Evolutionary conservation across 2,113 vertebrate species (phyloP), one percentile per base, ranked within the genome.

Genomic region (Mellivora capensis): DNA sequence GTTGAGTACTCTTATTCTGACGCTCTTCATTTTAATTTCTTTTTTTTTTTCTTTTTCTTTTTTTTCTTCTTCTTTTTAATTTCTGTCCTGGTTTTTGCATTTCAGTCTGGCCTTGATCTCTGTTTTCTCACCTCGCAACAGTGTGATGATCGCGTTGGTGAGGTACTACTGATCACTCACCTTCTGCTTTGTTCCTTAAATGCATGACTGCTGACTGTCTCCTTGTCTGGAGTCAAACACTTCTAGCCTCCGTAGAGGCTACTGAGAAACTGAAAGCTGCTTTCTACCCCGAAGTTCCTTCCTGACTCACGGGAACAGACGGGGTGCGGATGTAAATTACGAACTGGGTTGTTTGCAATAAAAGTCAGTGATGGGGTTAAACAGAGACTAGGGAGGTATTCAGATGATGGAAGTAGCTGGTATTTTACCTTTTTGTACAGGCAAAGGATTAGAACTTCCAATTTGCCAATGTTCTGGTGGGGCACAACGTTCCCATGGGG

Each of bases 141-240:
- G 3, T 39, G 14, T 34, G 61, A 11, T 21, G 29, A 21, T 62
- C 7, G 0, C n/a, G 23, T 17, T 39, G n/a, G 14, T 44, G 29
- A 61, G 31, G 34, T 8, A 17, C 39, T 27, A 1, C 34, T 27
- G 44, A 21, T 83, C 29, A 6, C 37, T n/a, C 4, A 54, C 37
- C 23, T 71, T 39, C 49, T 17, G 49, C 49, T 52, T 62, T 87
- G 61, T 62, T 71, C 29, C 49, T 69, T 18, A 82, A 61, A 15
- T 2, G 1, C 49, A 27, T 7, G 39, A 39, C 37, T 9, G 3
- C 23, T 12, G 90, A 54, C 23, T 23, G 25, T n/a, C 9, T 89
- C 74, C 7, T 77, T 34, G 1, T 29, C 49, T 13, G 0, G 1
- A 6, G 5, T 1, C 0, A 67, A 37, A 10, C 18, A 31, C 47